Evolutionary conservation across 2,113 vertebrate species (phyloP).

Genomic region (Phrynocephalus versicolor): DNA sequence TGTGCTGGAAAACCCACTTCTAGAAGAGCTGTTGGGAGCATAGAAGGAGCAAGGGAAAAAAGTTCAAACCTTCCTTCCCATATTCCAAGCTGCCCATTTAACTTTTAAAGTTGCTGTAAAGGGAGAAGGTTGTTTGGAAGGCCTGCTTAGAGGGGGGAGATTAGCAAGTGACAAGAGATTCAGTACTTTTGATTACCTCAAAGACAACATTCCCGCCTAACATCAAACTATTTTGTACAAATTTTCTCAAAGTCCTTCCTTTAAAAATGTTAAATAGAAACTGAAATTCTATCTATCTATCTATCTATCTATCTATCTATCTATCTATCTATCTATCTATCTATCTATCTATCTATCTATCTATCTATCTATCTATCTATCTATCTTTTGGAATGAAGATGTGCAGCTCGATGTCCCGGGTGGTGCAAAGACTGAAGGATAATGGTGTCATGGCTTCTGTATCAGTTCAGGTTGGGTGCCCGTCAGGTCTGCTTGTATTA

Average conservation of each 20-base stretch:
- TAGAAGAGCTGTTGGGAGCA: neutral
- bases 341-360: too few species aligned
- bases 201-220: neutral
- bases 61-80: neutral
- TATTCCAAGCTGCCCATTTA: neutral
- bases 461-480: neutral
- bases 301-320: too few species aligned
- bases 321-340: too few species aligned
- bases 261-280: too few species aligned
- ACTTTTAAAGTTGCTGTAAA: neutral
- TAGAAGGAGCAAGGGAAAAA: neutral
- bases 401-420: neutral
- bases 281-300: too few species aligned
- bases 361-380: too few species aligned
- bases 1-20: neutral
- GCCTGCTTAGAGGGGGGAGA: too few species aligned
- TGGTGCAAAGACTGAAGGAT: neutral
- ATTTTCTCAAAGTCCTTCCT: neutral
- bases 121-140: too few species aligned
- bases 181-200: too few species aligned
- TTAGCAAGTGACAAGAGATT: too few species aligned
- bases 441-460: neutral
- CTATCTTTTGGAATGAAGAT: neutral
- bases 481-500: neutral
- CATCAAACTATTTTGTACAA: neutral